A percentile compares a stretch with the other conserved stretches of the same genome.
phyloP scores from a whole-genome alignment of 2,888 invertebrate genomes.

The Sipunculus nudus region DNA sequence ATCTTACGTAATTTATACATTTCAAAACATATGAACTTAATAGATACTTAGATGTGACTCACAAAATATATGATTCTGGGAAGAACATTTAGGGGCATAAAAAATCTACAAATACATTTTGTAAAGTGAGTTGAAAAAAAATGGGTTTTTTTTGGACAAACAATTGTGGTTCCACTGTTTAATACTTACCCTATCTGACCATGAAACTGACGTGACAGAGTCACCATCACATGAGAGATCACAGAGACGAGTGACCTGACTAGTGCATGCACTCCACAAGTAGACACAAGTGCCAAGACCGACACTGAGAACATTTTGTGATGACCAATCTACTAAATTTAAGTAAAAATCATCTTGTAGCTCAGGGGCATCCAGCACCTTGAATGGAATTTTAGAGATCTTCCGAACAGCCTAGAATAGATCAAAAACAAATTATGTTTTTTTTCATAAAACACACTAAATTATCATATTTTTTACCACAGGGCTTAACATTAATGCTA shows the following conservation, averaged over 20 bases:
- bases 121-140: no score
- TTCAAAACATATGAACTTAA: no score
- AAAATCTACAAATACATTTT: no score
- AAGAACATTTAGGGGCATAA: no score
- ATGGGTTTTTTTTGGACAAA: no score
- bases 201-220: slow-evolving; percentile 96
- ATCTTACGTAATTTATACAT: no score
- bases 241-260: slow-evolving; percentile 94
- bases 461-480: not conserved
- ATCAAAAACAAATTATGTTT: slow-evolving; percentile 14
- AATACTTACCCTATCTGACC: slow-evolving; percentile 85
- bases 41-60: no score
- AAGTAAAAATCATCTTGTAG: slow-evolving; percentile 98
- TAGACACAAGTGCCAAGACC: slow-evolving; percentile 98
- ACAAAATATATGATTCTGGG: no score
- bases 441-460: not conserved
- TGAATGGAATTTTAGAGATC: slow-evolving; percentile 98
- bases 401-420: slow-evolving; percentile 89
- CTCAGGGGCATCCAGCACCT: slow-evolving; percentile 95
- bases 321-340: slow-evolving; percentile 99
- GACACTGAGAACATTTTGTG: slow-evolving; percentile 97
- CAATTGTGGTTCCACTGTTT: no score
- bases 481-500: no score
- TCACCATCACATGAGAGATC: slow-evolving; percentile 93
- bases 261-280: slow-evolving; percentile 98